Evolutionary conservation across 2,797 vertebrate species (phyloP), one percentile per base, ranked within the genome.

Genomic region (Dallia pectoralis): DNA sequence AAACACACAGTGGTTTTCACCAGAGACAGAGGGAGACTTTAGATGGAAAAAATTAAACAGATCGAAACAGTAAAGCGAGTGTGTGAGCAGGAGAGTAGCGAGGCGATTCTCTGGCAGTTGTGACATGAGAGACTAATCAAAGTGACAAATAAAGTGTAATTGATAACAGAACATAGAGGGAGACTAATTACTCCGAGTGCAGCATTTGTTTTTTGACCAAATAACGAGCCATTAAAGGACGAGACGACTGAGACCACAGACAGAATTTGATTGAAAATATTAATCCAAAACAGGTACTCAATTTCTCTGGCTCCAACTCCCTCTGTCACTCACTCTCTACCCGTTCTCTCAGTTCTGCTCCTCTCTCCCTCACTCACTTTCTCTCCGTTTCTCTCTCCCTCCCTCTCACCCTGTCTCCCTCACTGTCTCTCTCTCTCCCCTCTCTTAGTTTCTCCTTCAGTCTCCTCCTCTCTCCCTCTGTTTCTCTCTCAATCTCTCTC

Each of bases 161-260:
- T 86, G 79, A 86, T 75, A 80, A 72, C 33, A 11, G 53, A 82
- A 75, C 61, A 78, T 73, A 73, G 75, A 72, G 51, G 40, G 33
- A 51, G 56, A 61, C 76, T 86, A 83, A 87, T 89, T 82, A 79
- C 51, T 18, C 74, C 69, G 81, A 87, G 82, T 72, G 77, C 73
- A 27, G 33, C 61, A 72, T 84, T 83, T 85, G 66, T 83, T 83
- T 83, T 72, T 65, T 33, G 69, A 80, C 68, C 80, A 77, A 79
- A 76, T 72, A 77, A 81, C 75, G 71, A 80, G 40, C 69, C 36
- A 77, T 77, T 74, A 62, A 77, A 70, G 64, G 68, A 80, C 47
- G 61, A 68, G 71, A 51, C 1, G 8, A 40, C 36, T 40, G 36
- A 40, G 36, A 9, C 36, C 32, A 67, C n/a, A 47, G 74, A 64